Evolutionary conservation across 2,888 invertebrate species (phyloP), one percentile per base, ranked within the genome.

Genomic region (Torymus aiolomorphi): DNA sequence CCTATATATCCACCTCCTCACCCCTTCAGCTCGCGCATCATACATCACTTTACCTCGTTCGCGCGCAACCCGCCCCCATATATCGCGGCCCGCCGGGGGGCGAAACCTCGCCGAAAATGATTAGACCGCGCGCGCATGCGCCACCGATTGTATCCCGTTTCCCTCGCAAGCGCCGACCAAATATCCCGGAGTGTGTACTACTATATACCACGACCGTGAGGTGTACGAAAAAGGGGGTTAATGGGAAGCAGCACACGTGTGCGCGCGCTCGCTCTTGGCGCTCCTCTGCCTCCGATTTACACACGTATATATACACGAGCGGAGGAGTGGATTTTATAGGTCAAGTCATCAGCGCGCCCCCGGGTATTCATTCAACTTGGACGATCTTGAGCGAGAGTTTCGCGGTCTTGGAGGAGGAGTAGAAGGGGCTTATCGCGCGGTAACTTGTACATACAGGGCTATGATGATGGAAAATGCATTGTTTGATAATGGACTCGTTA

Each of bases 181-280:
- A 52, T 66, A 66, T 72, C 31, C 49, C n/a, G 10, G 54, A 24
- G 67, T n/a, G 49, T 16, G 31, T 14, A 42, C 42, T 8, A 42
- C 42, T 42, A 42, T 10, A 8, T 42, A 42, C 8, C 42, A 42
- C 42, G 8, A 42, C 42, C 42, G 42, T 1, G 42, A 42, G 42
- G 42, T 42, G 8, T 8, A 42, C 42, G 42, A 76, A 71, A 80
- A 74, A 71, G 8, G 52, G 59, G 75, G 76, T 80, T 76, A 76
- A 80, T 79, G 49, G 71, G 59, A 75, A 75, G 42, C n/a, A 49
- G 42, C 49, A 65, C 13, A 62, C 72, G 54, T 16, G 24, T 61
- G 16, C 51, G 16, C 20, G 24, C 12, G 14, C 62, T n/a, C 24
- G 18, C 49, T 12, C 56, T 56, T 57, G 54, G 57, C 42, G 31